A percentile compares a stretch with the other conserved stretches of the same genome.
These are phyloP conservation scores for Chaetodon auriga DNA, from an alignment of 2,113 vertebrate genomes.

Conservation along the genomic window DNA sequence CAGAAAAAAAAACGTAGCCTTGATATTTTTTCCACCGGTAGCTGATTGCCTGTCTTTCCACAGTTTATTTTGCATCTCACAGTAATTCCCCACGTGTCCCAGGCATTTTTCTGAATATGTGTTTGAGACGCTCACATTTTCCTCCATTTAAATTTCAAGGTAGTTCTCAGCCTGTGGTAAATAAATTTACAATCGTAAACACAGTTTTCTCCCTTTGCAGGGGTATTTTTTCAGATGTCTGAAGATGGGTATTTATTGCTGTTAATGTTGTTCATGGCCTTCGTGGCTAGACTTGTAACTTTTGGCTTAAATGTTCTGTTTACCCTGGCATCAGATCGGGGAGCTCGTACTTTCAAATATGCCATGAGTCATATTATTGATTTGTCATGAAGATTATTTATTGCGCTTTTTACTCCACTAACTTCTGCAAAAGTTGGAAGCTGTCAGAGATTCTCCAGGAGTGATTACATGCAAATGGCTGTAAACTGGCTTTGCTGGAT, in stretches of 20 bases:
- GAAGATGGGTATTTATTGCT: conserved; percentile 74
- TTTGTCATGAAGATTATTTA: conserved; percentile 75
- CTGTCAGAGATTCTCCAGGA: conserved; percentile 42
- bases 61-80: conserved; percentile 46
- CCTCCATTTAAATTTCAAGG: conserved; percentile 67
- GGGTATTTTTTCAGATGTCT: conserved; percentile 70
- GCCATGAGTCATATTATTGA: conserved; percentile 70
- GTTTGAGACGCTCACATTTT: conserved; percentile 53
- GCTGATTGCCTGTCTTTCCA: conserved; percentile 40
- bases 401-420: conserved; percentile 39
- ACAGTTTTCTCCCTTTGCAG: conserved; percentile 51
- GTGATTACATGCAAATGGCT: conserved; percentile 53
- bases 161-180: conserved; percentile 61
- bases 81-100: conserved; percentile 44
- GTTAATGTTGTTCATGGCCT: conserved; percentile 71
- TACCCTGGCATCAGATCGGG: conserved; percentile 62
- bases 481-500: conserved; percentile 41
- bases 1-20: conserved; percentile 9
- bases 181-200: conserved; percentile 73
- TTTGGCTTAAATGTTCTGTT: conserved; percentile 68
- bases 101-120: conserved; percentile 31
- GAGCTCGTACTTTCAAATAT: conserved; percentile 70
- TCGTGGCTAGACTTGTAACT: conserved; percentile 67
- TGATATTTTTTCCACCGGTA: conserved; percentile 9
- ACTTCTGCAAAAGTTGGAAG: conserved; percentile 58